Percentiles rank a stretch among this genome's conserved stretches.
Evolutionary conservation across 2,797 vertebrate genomes (phyloP).

Genomic region (Mus spretus): DNA sequence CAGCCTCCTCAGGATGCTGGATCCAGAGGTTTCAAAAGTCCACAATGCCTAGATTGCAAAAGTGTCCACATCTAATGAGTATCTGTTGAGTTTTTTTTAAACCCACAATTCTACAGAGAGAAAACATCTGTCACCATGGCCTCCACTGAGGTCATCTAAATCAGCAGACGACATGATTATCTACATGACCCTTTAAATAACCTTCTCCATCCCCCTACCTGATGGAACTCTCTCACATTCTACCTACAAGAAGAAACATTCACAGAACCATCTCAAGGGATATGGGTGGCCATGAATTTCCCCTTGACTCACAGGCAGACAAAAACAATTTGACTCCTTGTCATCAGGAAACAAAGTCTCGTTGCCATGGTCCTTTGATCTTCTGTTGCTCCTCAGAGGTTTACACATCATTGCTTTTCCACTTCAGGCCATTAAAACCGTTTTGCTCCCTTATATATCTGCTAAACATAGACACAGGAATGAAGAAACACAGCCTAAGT

Average conservation of each 20-base stretch:
- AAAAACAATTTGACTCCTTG: slow-evolving; percentile 58
- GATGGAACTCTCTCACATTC: neutral
- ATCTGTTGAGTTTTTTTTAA: slow-evolving; percentile 17
- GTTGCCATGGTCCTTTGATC: slow-evolving; percentile 63
- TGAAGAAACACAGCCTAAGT: slow-evolving; percentile 81
- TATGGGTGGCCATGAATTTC: slow-evolving; percentile 49
- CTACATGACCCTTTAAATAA: neutral
- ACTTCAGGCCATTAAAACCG: slow-evolving; percentile 70
- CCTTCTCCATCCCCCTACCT: neutral
- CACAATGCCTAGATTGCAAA: neutral
- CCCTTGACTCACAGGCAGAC: slow-evolving; percentile 41
- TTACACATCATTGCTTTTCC: slow-evolving; percentile 66
- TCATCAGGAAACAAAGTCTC: slow-evolving; percentile 66
- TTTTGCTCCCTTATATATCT: slow-evolving; percentile 77
- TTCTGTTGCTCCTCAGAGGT: slow-evolving; percentile 63
- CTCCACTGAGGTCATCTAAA: neutral
- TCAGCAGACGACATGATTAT: neutral
- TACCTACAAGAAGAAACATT: slow-evolving; percentile 7
- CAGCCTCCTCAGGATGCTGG: neutral
- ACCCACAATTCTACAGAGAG: neutral
- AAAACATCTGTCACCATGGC: neutral
- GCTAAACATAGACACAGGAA: slow-evolving; percentile 75
- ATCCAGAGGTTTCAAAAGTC: neutral
- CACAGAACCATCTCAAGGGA: slow-evolving; percentile 45
- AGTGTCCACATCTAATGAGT: neutral